Evolutionary conservation across 2,888 invertebrate species (phyloP).

Genomic region (Willowsia nigromaculata): DNA sequence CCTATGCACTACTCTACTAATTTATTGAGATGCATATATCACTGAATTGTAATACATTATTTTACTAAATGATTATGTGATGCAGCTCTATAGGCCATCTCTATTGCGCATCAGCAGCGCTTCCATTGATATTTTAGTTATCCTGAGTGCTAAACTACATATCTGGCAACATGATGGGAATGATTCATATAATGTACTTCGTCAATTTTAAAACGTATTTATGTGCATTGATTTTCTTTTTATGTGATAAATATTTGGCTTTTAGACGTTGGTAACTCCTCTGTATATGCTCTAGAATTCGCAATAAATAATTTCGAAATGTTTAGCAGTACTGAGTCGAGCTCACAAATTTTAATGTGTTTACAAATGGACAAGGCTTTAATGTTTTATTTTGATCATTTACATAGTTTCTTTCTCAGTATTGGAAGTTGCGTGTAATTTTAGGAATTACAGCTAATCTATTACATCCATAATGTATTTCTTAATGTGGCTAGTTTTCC

Average conservation of each 20-base stretch:
- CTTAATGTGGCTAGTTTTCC: too few species aligned
- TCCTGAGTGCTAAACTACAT: background rate
- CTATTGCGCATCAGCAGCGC: too few species aligned
- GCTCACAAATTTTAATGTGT: constrained; percentile 3
- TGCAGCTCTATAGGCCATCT: too few species aligned
- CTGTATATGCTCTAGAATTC: background rate
- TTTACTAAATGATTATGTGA: background rate
- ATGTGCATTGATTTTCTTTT: background rate
- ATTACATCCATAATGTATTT: too few species aligned
- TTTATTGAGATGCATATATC: background rate
- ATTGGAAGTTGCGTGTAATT: too few species aligned
- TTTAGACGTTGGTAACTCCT: background rate
- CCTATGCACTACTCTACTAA: background rate
- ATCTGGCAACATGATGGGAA: too few species aligned
- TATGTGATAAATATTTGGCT: background rate
- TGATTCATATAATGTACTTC: too few species aligned
- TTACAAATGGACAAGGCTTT: constrained; percentile 24
- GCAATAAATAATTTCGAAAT: constrained; percentile 16
- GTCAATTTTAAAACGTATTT: background rate
- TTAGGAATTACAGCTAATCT: too few species aligned
- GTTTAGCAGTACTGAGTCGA: background rate
- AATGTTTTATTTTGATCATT: background rate
- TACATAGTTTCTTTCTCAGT: background rate
- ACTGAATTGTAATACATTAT: background rate
- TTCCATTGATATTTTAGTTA: constrained; percentile 16